These are phyloP conservation scores for Polypterus bichir DNA, from an alignment of 2,113 vertebrate species.

Conservation along the genomic window DNA sequence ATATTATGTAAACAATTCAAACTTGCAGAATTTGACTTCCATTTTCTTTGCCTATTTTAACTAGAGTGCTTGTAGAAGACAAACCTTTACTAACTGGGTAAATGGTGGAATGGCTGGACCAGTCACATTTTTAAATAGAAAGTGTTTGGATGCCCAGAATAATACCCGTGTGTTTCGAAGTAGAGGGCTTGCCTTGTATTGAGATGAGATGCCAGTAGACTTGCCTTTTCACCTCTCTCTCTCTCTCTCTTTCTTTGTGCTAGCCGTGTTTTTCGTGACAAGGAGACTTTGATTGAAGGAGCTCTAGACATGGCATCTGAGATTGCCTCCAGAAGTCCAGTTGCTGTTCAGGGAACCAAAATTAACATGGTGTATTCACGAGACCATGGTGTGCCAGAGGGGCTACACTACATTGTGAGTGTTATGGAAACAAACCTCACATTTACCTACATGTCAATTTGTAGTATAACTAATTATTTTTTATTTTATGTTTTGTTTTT, in stretches of 20 bases:
- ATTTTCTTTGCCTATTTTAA: too few relatives aligned
- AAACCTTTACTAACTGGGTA: too few relatives aligned
- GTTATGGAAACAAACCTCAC: neutral
- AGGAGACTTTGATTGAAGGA: conserved; percentile 48
- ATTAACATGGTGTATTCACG: conserved; percentile 70
- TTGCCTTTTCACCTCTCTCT: neutral
- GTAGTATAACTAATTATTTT: neutral
- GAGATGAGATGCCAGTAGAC: neutral
- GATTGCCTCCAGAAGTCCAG: conserved; percentile 66
- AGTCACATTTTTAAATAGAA: too few relatives aligned
- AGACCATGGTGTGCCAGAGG: conserved; percentile 59
- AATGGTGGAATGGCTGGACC: too few relatives aligned
- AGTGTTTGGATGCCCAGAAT: too few relatives aligned
- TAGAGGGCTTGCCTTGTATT: too few relatives aligned
- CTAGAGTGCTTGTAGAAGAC: too few relatives aligned
- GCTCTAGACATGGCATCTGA: conserved; percentile 59
- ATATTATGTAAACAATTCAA: too few relatives aligned
- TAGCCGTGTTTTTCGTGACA: conserved; percentile 70
- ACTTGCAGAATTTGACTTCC: too few relatives aligned
- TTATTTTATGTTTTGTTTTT: neutral
- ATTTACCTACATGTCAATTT: neutral
- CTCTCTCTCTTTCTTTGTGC: neutral
- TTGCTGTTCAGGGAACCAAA: conserved; percentile 77
- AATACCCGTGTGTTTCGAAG: too few relatives aligned
- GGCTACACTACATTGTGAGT: conserved; percentile 54